Evolutionary conservation across 2,797 vertebrate species (phyloP).

Genomic region (Chlorospingus semifuscus): DNA sequence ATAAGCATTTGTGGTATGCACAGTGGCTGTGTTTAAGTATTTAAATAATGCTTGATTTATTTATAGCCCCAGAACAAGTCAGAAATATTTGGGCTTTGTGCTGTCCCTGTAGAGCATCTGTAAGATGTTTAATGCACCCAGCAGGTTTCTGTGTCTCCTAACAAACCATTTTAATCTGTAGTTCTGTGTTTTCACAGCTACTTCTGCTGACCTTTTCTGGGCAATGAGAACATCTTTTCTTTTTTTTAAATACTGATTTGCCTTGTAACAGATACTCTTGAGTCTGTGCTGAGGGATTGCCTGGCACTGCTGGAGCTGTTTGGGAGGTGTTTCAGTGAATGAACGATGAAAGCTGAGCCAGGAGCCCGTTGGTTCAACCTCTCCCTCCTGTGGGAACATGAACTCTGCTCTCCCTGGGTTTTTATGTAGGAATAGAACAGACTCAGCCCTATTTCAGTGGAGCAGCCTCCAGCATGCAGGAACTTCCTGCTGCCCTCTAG

Average conservation of each 20-base stretch:
- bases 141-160: neutral
- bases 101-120: neutral
- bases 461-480: accelerated
- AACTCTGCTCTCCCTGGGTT: neutral
- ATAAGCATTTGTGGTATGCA: neutral
- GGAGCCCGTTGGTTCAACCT: neutral
- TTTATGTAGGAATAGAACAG: neutral
- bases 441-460: neutral
- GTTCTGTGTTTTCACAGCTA: neutral
- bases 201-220: neutral
- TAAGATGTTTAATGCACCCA: neutral
- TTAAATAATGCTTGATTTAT: neutral
- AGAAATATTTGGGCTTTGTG: neutral
- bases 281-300: neutral
- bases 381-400: neutral
- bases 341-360: neutral
- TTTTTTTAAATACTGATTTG: neutral
- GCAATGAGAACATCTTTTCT: neutral
- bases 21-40: neutral
- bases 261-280: accelerated
- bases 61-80: neutral
- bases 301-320: neutral
- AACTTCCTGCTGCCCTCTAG: neutral
- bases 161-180: neutral
- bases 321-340: neutral